A percentile compares a stretch with the other conserved stretches of the same genome.
Evolutionary conservation across 2,797 vertebrate species (phyloP).

Genomic region (Helarctos malayanus): DNA sequence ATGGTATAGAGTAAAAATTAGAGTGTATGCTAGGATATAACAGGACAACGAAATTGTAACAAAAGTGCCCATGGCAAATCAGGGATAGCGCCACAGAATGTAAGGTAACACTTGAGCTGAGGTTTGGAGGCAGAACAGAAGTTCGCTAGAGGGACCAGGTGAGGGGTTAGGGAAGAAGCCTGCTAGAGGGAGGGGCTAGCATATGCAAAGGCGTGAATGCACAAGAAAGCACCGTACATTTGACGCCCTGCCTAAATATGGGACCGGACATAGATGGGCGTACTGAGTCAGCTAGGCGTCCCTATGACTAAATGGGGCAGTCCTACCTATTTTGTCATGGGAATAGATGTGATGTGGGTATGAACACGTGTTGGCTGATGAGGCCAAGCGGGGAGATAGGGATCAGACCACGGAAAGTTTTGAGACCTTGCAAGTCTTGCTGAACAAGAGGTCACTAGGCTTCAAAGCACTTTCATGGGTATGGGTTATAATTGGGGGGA

Average conservation of each 20-base stretch:
- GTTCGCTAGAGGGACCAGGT: not conserved
- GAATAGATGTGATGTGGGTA: not conserved
- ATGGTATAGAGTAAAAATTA: not conserved
- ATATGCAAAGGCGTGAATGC: not conserved
- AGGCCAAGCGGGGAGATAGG: not conserved
- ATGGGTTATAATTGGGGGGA: not conserved
- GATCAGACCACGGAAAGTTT: not conserved
- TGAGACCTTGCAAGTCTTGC: not conserved
- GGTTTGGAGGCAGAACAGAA: not conserved
- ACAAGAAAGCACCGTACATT: not conserved
- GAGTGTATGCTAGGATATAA: not conserved
- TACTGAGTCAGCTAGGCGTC: too few relatives aligned
- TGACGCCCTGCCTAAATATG: not conserved
- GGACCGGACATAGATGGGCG: not conserved
- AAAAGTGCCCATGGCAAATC: not conserved
- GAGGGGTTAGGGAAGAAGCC: not conserved
- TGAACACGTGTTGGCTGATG: not conserved
- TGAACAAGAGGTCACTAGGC: not conserved
- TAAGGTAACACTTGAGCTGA: not conserved
- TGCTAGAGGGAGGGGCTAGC: not conserved
- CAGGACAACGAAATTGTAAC: not conserved
- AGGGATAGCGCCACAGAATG: not conserved
- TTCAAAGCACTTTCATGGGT: not conserved
- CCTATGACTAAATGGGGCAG: not conserved
- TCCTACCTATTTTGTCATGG: not conserved